Evolutionary conservation across 2,113 vertebrate species (phyloP).

Genomic region (Stomatorhinus ivindoensis): DNA sequence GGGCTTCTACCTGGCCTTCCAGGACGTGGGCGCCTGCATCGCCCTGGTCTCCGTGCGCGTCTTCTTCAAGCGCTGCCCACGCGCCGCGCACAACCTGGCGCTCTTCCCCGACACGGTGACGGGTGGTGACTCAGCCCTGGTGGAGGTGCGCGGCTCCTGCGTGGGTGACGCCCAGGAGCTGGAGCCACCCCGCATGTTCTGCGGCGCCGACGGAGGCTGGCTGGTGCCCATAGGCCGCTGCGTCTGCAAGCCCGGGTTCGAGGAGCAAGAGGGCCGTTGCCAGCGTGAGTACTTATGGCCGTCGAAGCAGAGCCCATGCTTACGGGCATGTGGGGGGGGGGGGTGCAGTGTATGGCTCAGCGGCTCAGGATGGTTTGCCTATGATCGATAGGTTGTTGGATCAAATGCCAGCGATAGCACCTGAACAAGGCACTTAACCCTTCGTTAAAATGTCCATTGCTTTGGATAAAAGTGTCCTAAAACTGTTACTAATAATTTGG

Average conservation of each 20-base stretch:
- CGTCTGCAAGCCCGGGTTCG: conserved; percentile 87
- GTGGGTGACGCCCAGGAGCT: conserved; percentile 90
- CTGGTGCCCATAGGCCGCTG: conserved; percentile 97
- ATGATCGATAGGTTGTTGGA: neutral
- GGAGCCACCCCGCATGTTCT: conserved; percentile 92
- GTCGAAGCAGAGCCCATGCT: neutral
- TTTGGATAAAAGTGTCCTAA: neutral
- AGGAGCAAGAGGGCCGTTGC: conserved; percentile 84
- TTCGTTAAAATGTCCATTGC: neutral
- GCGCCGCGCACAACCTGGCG: conserved; percentile 90
- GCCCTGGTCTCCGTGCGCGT: conserved; percentile 91
- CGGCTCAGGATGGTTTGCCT: neutral
- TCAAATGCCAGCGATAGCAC: neutral
- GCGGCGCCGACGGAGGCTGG: conserved; percentile 95
- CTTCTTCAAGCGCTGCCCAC: conserved; percentile 96
- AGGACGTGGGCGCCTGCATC: conserved; percentile 96
- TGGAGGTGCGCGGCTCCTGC: conserved; percentile 86
- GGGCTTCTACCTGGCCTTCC: conserved; percentile 94
- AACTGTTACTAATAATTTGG: neutral
- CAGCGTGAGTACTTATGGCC: conserved; percentile 67
- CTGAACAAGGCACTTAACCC: neutral
- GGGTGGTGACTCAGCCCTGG: conserved; percentile 89
- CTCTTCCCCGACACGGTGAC: conserved; percentile 95
- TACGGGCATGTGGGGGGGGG: neutral
- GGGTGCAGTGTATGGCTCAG: neutral